Base-by-base conservation (phyloP, 2,797 vertebrate genomes). In the Coregonus ussuriensis region DNA sequence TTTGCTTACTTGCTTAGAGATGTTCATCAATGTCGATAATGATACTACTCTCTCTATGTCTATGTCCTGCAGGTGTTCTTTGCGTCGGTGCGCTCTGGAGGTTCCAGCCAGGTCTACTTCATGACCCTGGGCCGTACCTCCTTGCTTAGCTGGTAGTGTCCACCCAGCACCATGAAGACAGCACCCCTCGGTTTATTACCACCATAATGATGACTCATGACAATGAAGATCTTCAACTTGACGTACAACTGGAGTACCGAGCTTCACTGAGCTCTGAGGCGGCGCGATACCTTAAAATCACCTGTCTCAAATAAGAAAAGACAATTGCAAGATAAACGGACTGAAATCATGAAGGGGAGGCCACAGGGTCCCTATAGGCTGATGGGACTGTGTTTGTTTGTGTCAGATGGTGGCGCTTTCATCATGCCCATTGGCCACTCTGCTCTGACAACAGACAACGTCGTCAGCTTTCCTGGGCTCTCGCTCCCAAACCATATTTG, bases 91-190 rank as follows among this genome's bases (percentile, higher is more conserved):
- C 96, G 97, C 5, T 95, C 92, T 0, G 97, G 97, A 25, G 97
- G 96, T 13, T 96, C 96, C 91, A 98, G 96, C 87, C 97, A 98
- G 90, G 97, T 97, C 65, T 98, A 97, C 87, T 97, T 98, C 89
- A 98, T 97, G 97, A 98, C 97, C 2, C 93, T 97, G 85, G 96
- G 96, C 77, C 94, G 97, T 75, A 94, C 95, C 74, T 97, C 96
- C 84, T 95, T 97, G 76, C 96, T 98, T 94, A 98, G 95, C 93
- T 97, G 97, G 97, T 98, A 95, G 95, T 41, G 47, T 13, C 92
- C 94, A 82, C 90, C 78, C 82, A 91, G 87, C 92, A 83, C 88
- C 91, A 85, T 62, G 82, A 88, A 81, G 81, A 92, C 89, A 83
- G 70, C 77, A 85, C 89, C 82, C 16, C 21, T 70, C 79, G 79